A percentile compares a stretch with the other conserved stretches of the same genome.
These are phyloP conservation scores for Tamias sibiricus DNA, from an alignment of 2,113 vertebrate genomes.

Conservation along the genomic window DNA sequence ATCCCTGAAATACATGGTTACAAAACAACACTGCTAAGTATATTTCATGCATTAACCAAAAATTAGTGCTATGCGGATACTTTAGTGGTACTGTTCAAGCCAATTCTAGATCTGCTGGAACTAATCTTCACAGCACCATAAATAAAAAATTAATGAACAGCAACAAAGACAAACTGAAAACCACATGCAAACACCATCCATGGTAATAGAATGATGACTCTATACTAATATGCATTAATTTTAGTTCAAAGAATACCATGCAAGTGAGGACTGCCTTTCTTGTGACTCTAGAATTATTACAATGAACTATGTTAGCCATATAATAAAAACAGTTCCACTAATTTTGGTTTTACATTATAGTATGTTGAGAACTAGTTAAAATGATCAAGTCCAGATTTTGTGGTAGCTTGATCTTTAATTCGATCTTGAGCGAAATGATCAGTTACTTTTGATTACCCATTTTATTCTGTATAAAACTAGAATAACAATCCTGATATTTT, in stretches of 20 bases:
- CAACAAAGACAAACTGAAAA: neutral
- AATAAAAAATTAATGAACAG: neutral
- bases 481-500: neutral
- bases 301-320: neutral
- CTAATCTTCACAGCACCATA: neutral
- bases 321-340: neutral
- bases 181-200: neutral
- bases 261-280: neutral
- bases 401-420: neutral
- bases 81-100: neutral
- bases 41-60: neutral
- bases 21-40: neutral
- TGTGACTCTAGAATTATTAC: neutral
- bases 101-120: neutral
- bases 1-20: neutral
- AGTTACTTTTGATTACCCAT: neutral
- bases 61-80: neutral
- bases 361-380: neutral
- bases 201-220: neutral
- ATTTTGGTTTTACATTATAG: neutral
- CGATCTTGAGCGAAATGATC: neutral
- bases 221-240: neutral
- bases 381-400: neutral
- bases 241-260: neutral
- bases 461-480: neutral